These are phyloP conservation scores for Polypterus bichir DNA, from an alignment of 2,113 vertebrate species.

Conservation along the genomic window DNA sequence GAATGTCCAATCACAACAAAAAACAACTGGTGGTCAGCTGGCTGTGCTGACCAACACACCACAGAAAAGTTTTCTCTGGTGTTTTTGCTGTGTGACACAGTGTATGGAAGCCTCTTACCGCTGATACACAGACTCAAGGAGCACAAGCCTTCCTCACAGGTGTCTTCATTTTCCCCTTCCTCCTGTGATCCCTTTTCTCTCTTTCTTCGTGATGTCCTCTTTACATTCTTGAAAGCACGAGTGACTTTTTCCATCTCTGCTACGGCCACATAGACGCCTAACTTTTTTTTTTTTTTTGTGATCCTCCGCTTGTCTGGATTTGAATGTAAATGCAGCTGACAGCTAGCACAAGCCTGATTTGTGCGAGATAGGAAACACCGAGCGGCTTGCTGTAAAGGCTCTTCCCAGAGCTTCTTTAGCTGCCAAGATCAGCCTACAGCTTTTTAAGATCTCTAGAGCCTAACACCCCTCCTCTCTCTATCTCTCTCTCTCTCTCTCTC, in stretches of 20 bases:
- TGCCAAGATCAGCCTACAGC: constrained; percentile 16
- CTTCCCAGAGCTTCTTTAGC: constrained; percentile 16
- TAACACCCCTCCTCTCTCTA: constrained; percentile 6
- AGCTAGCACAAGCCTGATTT: constrained; percentile 2
- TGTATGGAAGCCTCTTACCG: constrained; percentile 36
- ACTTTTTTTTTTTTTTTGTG: background rate
- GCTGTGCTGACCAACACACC: too few relatives aligned
- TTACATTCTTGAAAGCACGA: constrained; percentile 47
- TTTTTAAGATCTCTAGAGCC: constrained; percentile 6
- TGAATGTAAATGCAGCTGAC: background rate
- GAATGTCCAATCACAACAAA: too few relatives aligned
- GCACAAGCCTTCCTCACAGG: constrained; percentile 49
- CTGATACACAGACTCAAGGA: constrained; percentile 45
- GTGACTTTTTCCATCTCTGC: constrained; percentile 45
- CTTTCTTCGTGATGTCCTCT: constrained; percentile 50
- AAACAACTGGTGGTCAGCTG: too few relatives aligned
- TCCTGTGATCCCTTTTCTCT: constrained; percentile 41
- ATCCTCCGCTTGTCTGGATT: constrained; percentile 6
- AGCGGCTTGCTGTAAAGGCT: constrained; percentile 21
- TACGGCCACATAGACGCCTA: background rate
- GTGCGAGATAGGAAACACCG: constrained; percentile 19
- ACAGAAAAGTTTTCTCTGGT: too few relatives aligned
- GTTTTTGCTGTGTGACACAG: too few relatives aligned
- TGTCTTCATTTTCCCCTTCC: constrained; percentile 43
- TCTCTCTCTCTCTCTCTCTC: constrained; percentile 7